These are phyloP conservation scores for Cyprinodon brontotheroides DNA, from an alignment of 2,113 vertebrate genomes.

Conservation along the genomic window DNA sequence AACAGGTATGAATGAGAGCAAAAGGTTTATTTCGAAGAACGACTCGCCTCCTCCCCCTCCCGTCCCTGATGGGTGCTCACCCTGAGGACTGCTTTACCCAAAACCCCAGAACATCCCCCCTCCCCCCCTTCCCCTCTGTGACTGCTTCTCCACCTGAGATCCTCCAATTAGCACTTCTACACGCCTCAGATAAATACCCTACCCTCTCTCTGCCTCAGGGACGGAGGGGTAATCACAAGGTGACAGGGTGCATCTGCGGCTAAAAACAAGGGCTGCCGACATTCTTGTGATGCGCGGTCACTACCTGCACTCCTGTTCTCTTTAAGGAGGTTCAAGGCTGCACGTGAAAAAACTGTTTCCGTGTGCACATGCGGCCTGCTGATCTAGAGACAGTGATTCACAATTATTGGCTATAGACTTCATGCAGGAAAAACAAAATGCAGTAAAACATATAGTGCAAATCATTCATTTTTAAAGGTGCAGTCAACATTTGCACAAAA, in stretches of 20 bases:
- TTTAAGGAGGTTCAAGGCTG: not conserved
- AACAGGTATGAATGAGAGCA: not conserved
- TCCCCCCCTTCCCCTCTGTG: conserved; percentile 24
- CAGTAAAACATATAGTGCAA: no score
- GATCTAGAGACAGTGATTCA: not conserved
- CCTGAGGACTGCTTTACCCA: conserved; percentile 2
- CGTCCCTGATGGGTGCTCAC: not conserved
- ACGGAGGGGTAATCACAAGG: conserved; percentile 23
- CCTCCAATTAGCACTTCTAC: conserved; percentile 61
- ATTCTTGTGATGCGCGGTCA: conserved; percentile 31
- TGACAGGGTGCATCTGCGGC: not conserved
- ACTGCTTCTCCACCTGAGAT: conserved; percentile 56
- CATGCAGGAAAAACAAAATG: no score
- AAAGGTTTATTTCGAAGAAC: not conserved
- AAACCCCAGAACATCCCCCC: conserved; percentile 17
- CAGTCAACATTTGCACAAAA: not conserved
- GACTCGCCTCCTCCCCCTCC: not conserved
- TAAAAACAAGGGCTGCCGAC: conserved; percentile 38
- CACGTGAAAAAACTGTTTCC: not conserved
- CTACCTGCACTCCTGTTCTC: not conserved
- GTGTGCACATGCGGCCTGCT: not conserved
- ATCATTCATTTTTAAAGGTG: no score
- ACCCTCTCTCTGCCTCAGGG: conserved; percentile 10
- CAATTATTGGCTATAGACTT: no score
- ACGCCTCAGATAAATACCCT: conserved; percentile 50